These are phyloP conservation scores for Conus canariensis DNA, from an alignment of 2,888 invertebrate genomes.

Conservation along the genomic window DNA sequence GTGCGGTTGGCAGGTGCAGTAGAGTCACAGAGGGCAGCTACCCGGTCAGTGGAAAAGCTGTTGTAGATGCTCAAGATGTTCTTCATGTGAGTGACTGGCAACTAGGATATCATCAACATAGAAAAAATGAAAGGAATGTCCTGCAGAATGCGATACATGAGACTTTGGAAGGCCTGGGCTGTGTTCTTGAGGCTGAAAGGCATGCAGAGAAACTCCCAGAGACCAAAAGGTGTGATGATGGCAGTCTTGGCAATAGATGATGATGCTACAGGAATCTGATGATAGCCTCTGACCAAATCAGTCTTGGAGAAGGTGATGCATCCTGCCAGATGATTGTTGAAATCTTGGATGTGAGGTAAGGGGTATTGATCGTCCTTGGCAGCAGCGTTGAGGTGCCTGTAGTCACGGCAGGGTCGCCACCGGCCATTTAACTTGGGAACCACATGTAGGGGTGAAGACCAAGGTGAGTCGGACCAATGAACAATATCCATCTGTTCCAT, in stretches of 20 bases:
- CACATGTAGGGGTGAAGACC: conserved; percentile 63
- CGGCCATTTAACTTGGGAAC: conserved; percentile 75
- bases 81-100: conserved; percentile 26
- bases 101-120: conserved; percentile 34
- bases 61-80: conserved; percentile 20
- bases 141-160: conserved; percentile 30
- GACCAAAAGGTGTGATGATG: conserved; percentile 34
- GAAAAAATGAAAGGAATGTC: conserved; percentile 28
- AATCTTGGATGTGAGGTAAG: conserved; percentile 52
- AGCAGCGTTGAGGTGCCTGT: conserved; percentile 42
- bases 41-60: conserved; percentile 31
- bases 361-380: conserved; percentile 46
- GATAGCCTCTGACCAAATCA: conserved; percentile 47
- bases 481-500: conserved; percentile 72
- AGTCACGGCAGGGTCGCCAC: conserved; percentile 38
- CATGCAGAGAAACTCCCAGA: conserved; percentile 37
- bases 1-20: conserved; percentile 28
- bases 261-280: conserved; percentile 39
- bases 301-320: conserved; percentile 51
- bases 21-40: conserved; percentile 19
- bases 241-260: conserved; percentile 31
- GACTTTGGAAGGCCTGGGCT: conserved; percentile 32
- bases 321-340: conserved; percentile 42
- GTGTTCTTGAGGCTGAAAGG: conserved; percentile 29
- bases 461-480: conserved; percentile 76